phyloP scores from a whole-genome alignment of 2,113 vertebrate genomes.

The Morone chrysops region DNA sequence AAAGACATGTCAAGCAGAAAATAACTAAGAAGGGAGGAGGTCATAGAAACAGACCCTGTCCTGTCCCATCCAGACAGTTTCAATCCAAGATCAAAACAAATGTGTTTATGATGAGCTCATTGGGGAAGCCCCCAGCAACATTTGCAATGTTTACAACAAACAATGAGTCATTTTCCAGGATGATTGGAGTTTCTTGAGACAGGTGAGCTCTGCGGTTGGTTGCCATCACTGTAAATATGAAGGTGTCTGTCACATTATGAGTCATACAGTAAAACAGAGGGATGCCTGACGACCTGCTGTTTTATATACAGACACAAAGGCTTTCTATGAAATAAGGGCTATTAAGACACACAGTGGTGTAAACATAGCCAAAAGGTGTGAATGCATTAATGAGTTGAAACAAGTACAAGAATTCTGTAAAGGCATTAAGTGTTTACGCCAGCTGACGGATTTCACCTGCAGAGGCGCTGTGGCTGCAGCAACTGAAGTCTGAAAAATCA shows the following conservation, averaged over 20 bases:
- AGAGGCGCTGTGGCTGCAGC: background rate
- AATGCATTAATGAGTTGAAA: slow-evolving; percentile 49
- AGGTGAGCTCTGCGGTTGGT: slow-evolving; percentile 52
- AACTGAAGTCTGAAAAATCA: slow-evolving; percentile 4
- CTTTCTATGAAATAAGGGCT: slow-evolving; percentile 30
- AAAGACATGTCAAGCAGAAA: slow-evolving; percentile 13
- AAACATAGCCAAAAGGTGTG: slow-evolving; percentile 29
- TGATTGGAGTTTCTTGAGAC: slow-evolving; percentile 43
- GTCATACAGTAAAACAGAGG: slow-evolving; percentile 53
- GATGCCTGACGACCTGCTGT: slow-evolving; percentile 45
- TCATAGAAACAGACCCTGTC: background rate
- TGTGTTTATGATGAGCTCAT: slow-evolving; percentile 35
- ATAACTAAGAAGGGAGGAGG: background rate
- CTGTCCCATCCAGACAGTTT: slow-evolving; percentile 32
- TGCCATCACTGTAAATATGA: slow-evolving; percentile 43
- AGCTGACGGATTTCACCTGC: background rate
- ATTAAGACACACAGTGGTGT: slow-evolving; percentile 21
- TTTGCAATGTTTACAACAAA: slow-evolving; percentile 64
- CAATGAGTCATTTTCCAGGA: slow-evolving; percentile 77
- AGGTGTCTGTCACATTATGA: slow-evolving; percentile 46
- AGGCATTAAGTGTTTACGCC: background rate
- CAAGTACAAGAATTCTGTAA: slow-evolving; percentile 12
- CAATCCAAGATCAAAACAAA: slow-evolving; percentile 49
- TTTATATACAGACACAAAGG: slow-evolving; percentile 64
- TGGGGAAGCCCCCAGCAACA: slow-evolving; percentile 52